Evolutionary conservation across 2,888 invertebrate species (phyloP).

Genomic region (Aelia acuminata): DNA sequence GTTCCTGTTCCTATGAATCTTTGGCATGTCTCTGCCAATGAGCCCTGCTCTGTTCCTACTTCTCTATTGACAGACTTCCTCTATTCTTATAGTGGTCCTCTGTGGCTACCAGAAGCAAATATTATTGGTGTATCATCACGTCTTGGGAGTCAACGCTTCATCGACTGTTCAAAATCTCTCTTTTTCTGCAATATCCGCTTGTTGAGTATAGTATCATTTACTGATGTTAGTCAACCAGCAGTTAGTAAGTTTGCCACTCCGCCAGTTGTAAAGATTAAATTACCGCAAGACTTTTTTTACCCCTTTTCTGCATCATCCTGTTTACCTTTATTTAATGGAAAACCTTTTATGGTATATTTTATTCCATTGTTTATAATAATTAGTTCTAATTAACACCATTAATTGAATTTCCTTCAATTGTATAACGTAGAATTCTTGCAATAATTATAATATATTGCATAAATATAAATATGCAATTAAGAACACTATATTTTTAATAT

Average conservation of each 20-base stretch:
- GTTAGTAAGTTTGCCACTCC: constrained; percentile 70
- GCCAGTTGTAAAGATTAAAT: constrained; percentile 76
- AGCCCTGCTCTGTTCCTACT: constrained; percentile 20
- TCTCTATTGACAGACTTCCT: constrained; percentile 67
- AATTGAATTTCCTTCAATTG: background rate
- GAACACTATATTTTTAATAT: too few relatives aligned
- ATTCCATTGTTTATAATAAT: background rate
- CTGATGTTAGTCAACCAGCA: constrained; percentile 61
- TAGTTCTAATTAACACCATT: background rate
- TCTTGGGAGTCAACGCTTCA: constrained; percentile 30
- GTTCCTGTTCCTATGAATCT: background rate
- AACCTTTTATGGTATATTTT: background rate
- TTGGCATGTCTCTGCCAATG: background rate
- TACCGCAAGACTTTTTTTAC: constrained; percentile 83
- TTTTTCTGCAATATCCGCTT: constrained; percentile 51
- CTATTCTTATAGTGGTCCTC: constrained; percentile 71
- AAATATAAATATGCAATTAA: too few relatives aligned
- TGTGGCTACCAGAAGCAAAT: constrained; percentile 71
- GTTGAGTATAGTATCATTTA: constrained; percentile 60
- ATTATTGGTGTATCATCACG: constrained; percentile 69
- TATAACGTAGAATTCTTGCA: background rate
- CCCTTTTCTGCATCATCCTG: constrained; percentile 71
- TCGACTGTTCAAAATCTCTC: constrained; percentile 49
- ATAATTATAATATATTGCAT: too few relatives aligned
- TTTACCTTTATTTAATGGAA: background rate